Percentiles rank a stretch among this genome's conserved stretches.
Evolutionary conservation across 1,140 invertebrate genomes (phyloP).

Genomic region (Sminthurinus signatus): DNA sequence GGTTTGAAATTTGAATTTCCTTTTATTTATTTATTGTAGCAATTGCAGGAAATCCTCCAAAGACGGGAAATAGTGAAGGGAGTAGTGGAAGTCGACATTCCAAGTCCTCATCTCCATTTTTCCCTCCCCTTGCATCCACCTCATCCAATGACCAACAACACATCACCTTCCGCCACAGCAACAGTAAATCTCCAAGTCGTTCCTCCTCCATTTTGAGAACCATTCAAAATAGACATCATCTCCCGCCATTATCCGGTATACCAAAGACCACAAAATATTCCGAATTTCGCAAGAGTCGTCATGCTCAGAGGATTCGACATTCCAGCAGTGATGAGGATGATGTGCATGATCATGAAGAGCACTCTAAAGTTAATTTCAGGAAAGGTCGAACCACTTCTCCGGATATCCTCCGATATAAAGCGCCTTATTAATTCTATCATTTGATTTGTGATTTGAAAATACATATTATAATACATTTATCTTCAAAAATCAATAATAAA

Average conservation of each 20-base stretch:
- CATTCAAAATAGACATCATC: conserved; percentile 10
- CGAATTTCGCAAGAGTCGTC: conserved; percentile 28
- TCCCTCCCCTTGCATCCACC: conserved; percentile 25
- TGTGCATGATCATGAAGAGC: background rate
- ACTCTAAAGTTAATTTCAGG: background rate
- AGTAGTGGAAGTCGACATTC: background rate
- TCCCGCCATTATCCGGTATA: conserved; percentile 20
- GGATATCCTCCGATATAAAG: conserved; percentile 5
- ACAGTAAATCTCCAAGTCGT: too few relatives aligned
- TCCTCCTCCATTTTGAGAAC: too few relatives aligned
- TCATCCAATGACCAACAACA: too few relatives aligned
- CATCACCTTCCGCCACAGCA: too few relatives aligned
- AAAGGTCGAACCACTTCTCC: background rate
- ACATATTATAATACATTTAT: too few relatives aligned
- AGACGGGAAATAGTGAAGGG: background rate
- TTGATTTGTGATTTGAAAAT: too few relatives aligned
- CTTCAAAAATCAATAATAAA: too few relatives aligned
- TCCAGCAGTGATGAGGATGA: conserved; percentile 26
- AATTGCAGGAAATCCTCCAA: conserved; percentile 6
- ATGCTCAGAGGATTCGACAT: background rate
- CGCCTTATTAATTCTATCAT: conserved; percentile 9
- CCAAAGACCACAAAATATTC: conserved; percentile 36
- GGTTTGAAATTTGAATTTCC: background rate
- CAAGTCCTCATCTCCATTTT: conserved; percentile 13
- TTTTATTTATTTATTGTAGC: background rate